These are phyloP conservation scores for Agrochola circellaris DNA, from an alignment of 2,888 invertebrate species.

Conservation along the genomic window DNA sequence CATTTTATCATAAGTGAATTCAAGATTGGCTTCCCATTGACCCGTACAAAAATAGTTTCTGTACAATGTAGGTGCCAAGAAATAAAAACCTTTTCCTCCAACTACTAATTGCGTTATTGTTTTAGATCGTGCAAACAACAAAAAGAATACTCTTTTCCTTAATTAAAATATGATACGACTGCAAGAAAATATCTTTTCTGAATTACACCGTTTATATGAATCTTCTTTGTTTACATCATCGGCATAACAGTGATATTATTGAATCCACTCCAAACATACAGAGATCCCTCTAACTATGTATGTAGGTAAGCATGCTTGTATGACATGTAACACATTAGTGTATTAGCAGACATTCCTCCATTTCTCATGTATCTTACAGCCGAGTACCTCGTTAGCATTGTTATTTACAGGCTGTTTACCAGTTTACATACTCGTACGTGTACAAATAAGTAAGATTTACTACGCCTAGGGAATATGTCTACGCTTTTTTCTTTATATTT, in stretches of 20 bases:
- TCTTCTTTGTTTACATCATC: background rate
- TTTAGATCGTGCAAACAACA: background rate
- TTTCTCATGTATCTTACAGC: conserved; percentile 50
- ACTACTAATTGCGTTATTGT: background rate
- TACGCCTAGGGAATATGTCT: conserved; percentile 30
- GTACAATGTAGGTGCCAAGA: background rate
- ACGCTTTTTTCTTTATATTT: conserved; percentile 24
- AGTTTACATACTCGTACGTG: conserved; percentile 56
- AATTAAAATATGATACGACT: background rate
- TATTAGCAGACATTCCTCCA: conserved; percentile 46
- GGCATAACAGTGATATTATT: background rate
- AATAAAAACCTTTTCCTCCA: background rate
- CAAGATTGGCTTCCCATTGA: background rate
- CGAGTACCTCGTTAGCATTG: conserved; percentile 54
- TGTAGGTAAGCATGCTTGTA: conserved; percentile 17
- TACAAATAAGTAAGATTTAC: conserved; percentile 61
- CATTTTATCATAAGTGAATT: background rate
- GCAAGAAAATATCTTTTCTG: background rate
- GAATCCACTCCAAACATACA: background rate
- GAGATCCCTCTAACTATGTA: background rate
- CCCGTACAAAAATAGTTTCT: background rate
- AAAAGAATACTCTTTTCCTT: background rate
- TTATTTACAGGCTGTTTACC: conserved; percentile 59
- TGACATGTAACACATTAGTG: conserved; percentile 55
- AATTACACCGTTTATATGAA: background rate